A percentile compares a stretch with the other conserved stretches of the same genome.
phyloP scores from a whole-genome alignment of 2,113 vertebrate species.

The Eulemur rufifrons region DNA sequence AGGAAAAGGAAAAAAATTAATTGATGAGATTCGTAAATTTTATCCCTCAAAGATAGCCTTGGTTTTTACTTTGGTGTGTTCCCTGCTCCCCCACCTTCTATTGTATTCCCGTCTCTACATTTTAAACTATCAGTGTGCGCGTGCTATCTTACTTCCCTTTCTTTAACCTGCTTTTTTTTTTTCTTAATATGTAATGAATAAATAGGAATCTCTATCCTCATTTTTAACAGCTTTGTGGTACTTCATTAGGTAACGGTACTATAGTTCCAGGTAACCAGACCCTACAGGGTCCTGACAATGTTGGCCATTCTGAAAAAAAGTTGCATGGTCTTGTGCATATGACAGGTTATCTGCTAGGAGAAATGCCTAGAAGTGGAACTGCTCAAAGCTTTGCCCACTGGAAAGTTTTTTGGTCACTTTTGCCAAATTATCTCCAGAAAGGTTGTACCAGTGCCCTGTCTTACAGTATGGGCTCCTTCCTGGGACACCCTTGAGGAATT shows the following conservation, averaged over 20 bases:
- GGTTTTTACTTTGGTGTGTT: neutral
- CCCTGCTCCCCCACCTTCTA: too few species aligned
- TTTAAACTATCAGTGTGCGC: neutral
- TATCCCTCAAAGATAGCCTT: neutral
- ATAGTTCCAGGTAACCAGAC: neutral
- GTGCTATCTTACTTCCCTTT: neutral
- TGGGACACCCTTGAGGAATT: neutral
- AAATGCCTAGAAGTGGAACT: neutral
- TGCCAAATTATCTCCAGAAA: neutral
- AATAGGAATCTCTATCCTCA: neutral
- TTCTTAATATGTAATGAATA: neutral
- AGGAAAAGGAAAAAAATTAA: neutral
- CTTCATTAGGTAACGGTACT: neutral
- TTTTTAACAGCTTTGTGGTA: neutral
- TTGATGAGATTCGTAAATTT: neutral
- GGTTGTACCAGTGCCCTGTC: fast-evolving
- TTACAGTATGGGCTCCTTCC: neutral
- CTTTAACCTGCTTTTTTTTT: neutral
- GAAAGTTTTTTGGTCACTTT: neutral
- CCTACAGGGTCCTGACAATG: neutral
- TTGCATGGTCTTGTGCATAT: neutral
- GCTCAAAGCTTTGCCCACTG: neutral
- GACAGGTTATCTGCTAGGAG: neutral
- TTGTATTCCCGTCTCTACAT: neutral
- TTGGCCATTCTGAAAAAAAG: neutral